Evolutionary conservation across 2,888 invertebrate genomes (phyloP), one percentile per base, ranked within the genome.

Genomic region (Sminthurinus aureus): DNA sequence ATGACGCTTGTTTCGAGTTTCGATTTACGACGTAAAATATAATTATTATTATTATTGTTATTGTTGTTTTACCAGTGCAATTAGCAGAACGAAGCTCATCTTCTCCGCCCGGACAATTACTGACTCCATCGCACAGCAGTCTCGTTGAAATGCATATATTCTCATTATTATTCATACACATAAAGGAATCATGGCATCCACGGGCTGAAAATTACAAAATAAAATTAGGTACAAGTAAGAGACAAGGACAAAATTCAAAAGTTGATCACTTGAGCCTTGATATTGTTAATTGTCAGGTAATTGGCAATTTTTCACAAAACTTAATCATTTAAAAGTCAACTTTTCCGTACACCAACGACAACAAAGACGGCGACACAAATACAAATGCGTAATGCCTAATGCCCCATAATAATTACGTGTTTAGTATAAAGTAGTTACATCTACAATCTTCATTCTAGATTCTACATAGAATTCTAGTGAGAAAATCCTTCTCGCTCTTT

Each of bases 81-180:
- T 95, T 93, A 86, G 94, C 93, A 89, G 95, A 94, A 89, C 95
- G 93, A 89, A 95, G 94, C 91, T 98, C 98, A 90, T 98, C 98
- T 79, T 96, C 96, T 87, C 95, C 96, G 91, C 98, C 97, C 79
- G 95, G 96, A 91, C 98, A 98, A 91, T 98, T 97, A 97, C 26
- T 58, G 58, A 94, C 3, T 84, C 95, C 95, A 91, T 98, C 98
- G 92, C 98, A 98, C 89, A 95, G 93, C 85, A 98, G 93, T 91
- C 97, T 96, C 85, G 94, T 95, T 90, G 96, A 95, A 89, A 98
- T 96, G 93, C 98, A 98, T 86, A 87, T 88, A 79, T 85, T 85
- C 51, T 77, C 78, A 85, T 84, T 85, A 76, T 87, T 87, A 75
- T 86, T 84, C 71, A 87, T 85, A 81, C 88, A 88, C 51, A 86